A percentile compares a stretch with the other conserved stretches of the same genome.
phyloP scores from a whole-genome alignment of 2,888 invertebrate species.

The Automeris io region DNA sequence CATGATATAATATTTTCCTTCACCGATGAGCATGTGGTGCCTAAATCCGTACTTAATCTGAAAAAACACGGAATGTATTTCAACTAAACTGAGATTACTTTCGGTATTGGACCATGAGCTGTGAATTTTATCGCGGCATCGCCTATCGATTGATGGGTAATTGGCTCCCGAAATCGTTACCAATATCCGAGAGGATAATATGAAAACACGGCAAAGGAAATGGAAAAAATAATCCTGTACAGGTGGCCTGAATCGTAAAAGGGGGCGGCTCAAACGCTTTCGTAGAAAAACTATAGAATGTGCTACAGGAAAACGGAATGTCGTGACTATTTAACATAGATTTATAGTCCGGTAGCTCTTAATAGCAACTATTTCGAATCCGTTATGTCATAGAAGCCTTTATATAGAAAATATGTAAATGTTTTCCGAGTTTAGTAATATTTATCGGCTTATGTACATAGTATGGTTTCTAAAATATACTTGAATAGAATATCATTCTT shows the following conservation, averaged over 20 bases:
- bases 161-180: conserved; percentile 26
- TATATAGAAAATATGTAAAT: conserved; percentile 1
- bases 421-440: conserved; percentile 17
- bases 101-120: conserved; percentile 5
- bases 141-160: conserved; percentile 30
- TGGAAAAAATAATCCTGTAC: conserved; percentile 22
- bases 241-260: conserved; percentile 20
- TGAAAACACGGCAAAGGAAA: conserved; percentile 22
- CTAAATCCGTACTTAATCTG: no score
- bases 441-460: conserved; percentile 14
- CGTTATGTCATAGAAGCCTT: background rate
- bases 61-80: conserved; percentile 1
- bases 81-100: conserved; percentile 7
- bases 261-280: background rate
- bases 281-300: conserved; percentile 2
- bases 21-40: no score
- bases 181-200: conserved; percentile 18
- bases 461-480: no score
- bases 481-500: no score
- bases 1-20: no score
- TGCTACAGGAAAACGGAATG: conserved; percentile 10
- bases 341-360: conserved; percentile 17
- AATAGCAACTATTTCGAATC: conserved; percentile 10
- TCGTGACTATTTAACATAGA: conserved; percentile 18
- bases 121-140: conserved; percentile 19